Conservation (phyloP, 2,797 vertebrate species). For the Setipinna tenuifilis region DNA sequence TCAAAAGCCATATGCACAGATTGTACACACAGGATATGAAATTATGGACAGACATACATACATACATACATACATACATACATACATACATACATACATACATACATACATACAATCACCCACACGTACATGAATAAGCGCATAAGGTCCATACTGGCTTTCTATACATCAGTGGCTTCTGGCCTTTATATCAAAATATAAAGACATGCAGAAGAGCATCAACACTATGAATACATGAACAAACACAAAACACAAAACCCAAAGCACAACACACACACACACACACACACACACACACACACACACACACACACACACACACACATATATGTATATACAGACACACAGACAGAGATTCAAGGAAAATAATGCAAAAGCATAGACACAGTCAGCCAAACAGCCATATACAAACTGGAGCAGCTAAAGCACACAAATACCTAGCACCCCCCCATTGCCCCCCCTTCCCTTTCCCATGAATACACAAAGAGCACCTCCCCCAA, state of each 20-base stretch:
- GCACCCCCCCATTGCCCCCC: no score
- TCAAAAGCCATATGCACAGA: no score
- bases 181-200: no score
- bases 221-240: no score
- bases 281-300: neutral
- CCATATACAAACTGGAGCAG: neutral
- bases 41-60: neutral
- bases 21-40: no score
- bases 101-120: neutral
- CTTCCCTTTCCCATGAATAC: neutral
- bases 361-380: neutral
- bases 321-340: slow-evolving; percentile 29
- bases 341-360: slow-evolving; percentile 27
- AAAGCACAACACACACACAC: neutral
- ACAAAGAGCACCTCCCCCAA: slow-evolving; percentile 1
- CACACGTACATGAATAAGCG: neutral
- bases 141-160: neutral
- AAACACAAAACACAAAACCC: no score
- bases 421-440: neutral
- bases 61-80: neutral
- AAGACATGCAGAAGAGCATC: no score
- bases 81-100: neutral
- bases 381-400: neutral
- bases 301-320: slow-evolving; percentile 6
- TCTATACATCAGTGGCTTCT: no score